Conservation (phyloP, 1,140 invertebrate species). For the Conus betulinus region DNA sequence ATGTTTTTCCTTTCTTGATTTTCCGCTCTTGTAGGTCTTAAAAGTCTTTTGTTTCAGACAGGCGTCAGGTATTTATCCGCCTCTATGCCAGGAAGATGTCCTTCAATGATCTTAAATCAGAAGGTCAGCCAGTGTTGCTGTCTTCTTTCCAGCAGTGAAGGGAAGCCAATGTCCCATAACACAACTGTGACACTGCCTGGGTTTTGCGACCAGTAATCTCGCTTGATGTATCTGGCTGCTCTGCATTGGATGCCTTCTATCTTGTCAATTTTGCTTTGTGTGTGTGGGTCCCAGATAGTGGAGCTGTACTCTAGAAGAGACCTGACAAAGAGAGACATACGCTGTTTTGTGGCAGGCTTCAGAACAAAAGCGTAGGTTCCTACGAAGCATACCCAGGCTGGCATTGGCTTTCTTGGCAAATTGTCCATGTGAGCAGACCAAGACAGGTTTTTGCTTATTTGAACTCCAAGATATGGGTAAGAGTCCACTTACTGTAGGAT, state of each 20-base stretch:
- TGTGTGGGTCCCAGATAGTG: constrained; percentile 43
- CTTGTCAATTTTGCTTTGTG: constrained; percentile 25
- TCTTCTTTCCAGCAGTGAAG: constrained; percentile 26
- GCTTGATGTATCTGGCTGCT: constrained; percentile 38
- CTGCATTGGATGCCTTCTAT: constrained; percentile 32
- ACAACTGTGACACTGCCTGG: constrained; percentile 34
- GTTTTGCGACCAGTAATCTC: background rate
- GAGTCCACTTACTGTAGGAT: constrained; percentile 42
- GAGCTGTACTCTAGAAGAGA: constrained; percentile 39
- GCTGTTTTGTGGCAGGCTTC: constrained; percentile 32
- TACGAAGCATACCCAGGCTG: constrained; percentile 43
- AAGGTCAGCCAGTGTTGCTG: constrained; percentile 30
- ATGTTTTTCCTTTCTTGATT: background rate
- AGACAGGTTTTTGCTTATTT: constrained; percentile 23
- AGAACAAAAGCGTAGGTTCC: constrained; percentile 43
- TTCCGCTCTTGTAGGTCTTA: background rate
- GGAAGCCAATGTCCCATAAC: background rate
- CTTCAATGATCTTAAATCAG: constrained; percentile 30
- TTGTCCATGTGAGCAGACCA: constrained; percentile 35
- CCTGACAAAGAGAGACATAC: constrained; percentile 37
- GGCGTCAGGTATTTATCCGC: background rate
- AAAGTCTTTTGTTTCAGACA: background rate
- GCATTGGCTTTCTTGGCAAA: constrained; percentile 42
- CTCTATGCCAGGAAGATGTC: background rate
- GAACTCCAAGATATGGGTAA: constrained; percentile 42